Evolutionary conservation across 1,140 invertebrate species (phyloP).

Genomic region (Caerostris darwini): DNA sequence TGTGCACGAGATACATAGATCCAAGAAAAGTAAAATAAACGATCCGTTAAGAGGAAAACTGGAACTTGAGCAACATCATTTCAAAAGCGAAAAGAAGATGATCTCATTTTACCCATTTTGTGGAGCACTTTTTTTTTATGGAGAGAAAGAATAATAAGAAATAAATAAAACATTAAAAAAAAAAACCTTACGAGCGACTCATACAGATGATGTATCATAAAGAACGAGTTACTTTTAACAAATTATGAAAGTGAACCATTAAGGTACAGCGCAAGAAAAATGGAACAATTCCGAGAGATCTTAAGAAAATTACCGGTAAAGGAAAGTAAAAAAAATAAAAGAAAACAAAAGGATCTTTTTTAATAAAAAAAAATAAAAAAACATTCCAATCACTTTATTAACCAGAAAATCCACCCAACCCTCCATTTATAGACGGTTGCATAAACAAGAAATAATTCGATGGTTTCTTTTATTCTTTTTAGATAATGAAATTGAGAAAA

Average conservation of each 20-base stretch:
- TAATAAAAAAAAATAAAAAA: background rate
- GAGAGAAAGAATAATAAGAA: conserved; percentile 43
- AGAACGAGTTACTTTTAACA: conserved; percentile 42
- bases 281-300: conserved; percentile 18
- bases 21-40: conserved; percentile 32
- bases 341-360: background rate
- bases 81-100: background rate
- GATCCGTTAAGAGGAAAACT: background rate
- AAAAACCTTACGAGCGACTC: background rate
- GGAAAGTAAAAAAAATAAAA: background rate
- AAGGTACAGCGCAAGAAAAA: conserved; percentile 32
- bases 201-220: conserved; percentile 23
- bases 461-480: background rate
- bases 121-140: background rate
- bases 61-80: conserved; percentile 28
- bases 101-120: conserved; percentile 25
- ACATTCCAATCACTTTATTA: background rate
- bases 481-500: background rate
- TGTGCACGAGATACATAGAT: background rate
- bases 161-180: conserved; percentile 44
- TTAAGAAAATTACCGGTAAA: background rate
- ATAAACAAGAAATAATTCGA: background rate
- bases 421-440: background rate
- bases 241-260: conserved; percentile 40
- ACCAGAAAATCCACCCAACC: background rate